Evolutionary conservation across 2,113 vertebrate genomes (phyloP).

Genomic region (Herpetotheres cachinnans): DNA sequence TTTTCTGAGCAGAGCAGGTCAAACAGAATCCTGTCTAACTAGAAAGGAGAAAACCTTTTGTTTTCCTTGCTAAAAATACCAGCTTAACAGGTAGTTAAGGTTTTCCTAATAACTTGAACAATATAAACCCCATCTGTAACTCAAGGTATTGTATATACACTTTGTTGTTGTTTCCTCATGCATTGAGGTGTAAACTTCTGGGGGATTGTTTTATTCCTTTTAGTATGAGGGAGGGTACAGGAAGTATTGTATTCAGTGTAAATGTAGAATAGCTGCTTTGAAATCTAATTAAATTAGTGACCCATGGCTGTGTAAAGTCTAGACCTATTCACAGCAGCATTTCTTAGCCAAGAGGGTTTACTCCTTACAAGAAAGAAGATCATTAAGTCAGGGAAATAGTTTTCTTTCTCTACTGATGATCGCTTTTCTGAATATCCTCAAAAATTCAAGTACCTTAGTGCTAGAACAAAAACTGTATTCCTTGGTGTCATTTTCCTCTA

Average conservation of each 20-base stretch:
- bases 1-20: neutral
- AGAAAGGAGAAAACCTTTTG: slow-evolving; percentile 5
- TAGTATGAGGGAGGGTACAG: slow-evolving; percentile 55
- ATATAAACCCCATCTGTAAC: slow-evolving; percentile 31
- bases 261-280: slow-evolving; percentile 68
- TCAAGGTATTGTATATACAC: slow-evolving; percentile 28
- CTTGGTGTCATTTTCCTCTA: neutral
- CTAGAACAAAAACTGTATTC: neutral
- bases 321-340: slow-evolving; percentile 58
- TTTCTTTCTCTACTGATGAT: neutral
- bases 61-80: slow-evolving; percentile 47
- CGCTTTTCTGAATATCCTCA: neutral
- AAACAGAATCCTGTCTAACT: neutral
- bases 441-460: neutral
- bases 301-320: slow-evolving; percentile 68
- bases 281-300: slow-evolving; percentile 76
- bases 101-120: slow-evolving; percentile 46
- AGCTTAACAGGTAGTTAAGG: slow-evolving; percentile 31
- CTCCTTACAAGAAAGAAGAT: slow-evolving; percentile 3
- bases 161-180: slow-evolving; percentile 69
- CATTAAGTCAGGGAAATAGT: neutral
- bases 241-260: slow-evolving; percentile 70
- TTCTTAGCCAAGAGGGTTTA: slow-evolving; percentile 22
- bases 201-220: slow-evolving; percentile 60
- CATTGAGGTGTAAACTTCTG: slow-evolving; percentile 65